Evolutionary conservation across 2,888 invertebrate genomes (phyloP).

Genomic region (Drosophila trichaetosa): DNA sequence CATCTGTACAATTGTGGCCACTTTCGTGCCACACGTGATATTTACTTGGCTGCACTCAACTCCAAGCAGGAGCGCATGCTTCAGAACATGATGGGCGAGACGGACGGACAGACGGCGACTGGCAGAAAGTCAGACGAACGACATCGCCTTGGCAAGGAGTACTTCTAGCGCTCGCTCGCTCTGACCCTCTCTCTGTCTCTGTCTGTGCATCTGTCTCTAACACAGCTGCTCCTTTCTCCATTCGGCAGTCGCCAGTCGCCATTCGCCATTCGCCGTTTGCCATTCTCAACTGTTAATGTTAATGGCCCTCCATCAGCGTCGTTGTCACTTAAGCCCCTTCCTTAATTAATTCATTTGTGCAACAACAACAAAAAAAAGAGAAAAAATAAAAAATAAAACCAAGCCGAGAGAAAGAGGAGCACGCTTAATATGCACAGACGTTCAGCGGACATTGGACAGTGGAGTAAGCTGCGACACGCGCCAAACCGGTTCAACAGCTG

Average conservation of each 20-base stretch:
- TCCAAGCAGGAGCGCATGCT: slow-evolving; percentile 93
- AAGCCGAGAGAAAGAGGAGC: slow-evolving; percentile 22
- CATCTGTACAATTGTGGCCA: slow-evolving; percentile 99
- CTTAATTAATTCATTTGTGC: slow-evolving; percentile 75
- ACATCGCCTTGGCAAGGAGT: slow-evolving; percentile 58
- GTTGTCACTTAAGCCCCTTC: slow-evolving; percentile 51
- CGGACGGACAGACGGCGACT: slow-evolving; percentile 90
- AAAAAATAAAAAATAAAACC: slow-evolving; percentile 11
- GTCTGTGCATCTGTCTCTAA: background rate
- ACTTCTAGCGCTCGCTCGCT: slow-evolving; percentile 44
- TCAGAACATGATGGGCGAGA: slow-evolving; percentile 96
- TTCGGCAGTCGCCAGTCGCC: background rate
- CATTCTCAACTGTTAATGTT: slow-evolving; percentile 39
- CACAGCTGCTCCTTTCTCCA: slow-evolving; percentile 30
- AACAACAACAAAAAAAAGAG: slow-evolving; percentile 9
- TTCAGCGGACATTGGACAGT: slow-evolving; percentile 1
- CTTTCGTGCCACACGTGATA: slow-evolving; percentile 98
- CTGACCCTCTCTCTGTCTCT: background rate
- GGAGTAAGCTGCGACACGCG: slow-evolving; percentile 55
- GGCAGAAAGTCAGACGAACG: slow-evolving; percentile 76
- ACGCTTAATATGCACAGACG: slow-evolving; percentile 24
- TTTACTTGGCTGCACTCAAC: slow-evolving; percentile 95
- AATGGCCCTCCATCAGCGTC: slow-evolving; percentile 49
- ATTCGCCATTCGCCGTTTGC: background rate
- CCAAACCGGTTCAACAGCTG: slow-evolving; percentile 77